Base-by-base conservation (phyloP, 2,888 invertebrate species). In the Dicyrtoma fusca region DNA sequence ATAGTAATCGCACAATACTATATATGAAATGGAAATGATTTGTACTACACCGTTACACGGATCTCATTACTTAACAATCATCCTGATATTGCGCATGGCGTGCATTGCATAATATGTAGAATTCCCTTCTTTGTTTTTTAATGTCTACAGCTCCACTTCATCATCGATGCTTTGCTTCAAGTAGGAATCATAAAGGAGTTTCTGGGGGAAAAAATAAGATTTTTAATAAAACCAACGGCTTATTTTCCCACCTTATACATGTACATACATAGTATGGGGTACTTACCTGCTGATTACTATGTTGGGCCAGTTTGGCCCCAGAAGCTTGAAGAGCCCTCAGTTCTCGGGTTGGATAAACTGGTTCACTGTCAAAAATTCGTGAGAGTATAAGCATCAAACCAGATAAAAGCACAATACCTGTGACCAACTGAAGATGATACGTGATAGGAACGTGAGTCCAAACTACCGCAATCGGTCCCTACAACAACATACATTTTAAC, bases 391-490 rank as follows among this genome's bases (percentile, higher is more conserved):
- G 55, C 44, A 78, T 71, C 19, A 55, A 65, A 4, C 76, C 80
- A 44, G 79, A 79, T 17, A 79, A 45, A 11, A 74, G 61, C n/a
- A 80, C 77, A 11, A 79, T 64, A 13, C 65, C 68, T 0, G 75
- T 77, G 6, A 80, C 75, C 11, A 77, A 62, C 62, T 80, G 77
- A 45, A 80, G 65, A 73, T 79, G 77, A 47, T 77, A 80, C 2
- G 72, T 64, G 1, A 72, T 53, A 3, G 80, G 79, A 61, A 77
- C 69, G 45, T 72, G 25, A 0, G 23, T 34, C 80, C 80, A 80
- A 13, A 79, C 11, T n/a, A 62, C 47, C 44, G 79, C 77, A 11
- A 76, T 26, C 17, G 80, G 80, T 59, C 74, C 74, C 80, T 80
- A 44, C 14, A 23, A 17, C 23, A 21, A 11, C n/a, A n/a, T 47